Conservation (phyloP, 2,888 invertebrate species). For the Cephus rjabovi region DNA sequence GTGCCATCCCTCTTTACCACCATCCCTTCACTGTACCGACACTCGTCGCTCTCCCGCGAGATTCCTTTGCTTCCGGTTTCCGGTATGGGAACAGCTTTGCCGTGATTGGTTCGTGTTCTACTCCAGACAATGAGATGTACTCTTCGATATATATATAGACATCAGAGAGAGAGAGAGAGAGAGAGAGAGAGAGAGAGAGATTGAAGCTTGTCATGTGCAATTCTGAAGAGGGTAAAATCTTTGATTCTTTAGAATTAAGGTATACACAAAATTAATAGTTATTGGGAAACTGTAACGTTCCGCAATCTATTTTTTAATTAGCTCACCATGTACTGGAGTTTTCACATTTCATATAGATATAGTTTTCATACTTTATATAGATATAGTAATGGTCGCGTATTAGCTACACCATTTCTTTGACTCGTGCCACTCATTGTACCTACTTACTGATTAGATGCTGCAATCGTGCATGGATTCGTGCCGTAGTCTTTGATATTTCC, state of each 20-base stretch:
- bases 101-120: conserved; percentile 49
- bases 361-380: neutral
- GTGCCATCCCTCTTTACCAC: conserved; percentile 23
- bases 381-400: neutral
- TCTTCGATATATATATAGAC: neutral
- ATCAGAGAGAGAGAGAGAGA: too few relatives aligned
- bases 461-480: neutral
- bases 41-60: conserved; percentile 44
- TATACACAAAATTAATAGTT: neutral
- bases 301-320: neutral
- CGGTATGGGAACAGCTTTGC: conserved; percentile 52
- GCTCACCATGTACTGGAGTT: neutral
- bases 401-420: neutral
- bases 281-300: neutral
- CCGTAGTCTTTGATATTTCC: neutral
- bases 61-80: conserved; percentile 64
- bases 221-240: neutral
- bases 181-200: too few relatives aligned
- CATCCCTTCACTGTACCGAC: conserved; percentile 28
- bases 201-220: neutral
- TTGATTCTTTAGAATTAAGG: neutral
- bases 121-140: conserved; percentile 18
- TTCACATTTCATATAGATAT: too few relatives aligned
- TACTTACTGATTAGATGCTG: neutral
- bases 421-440: neutral